Conservation (phyloP, 1,140 invertebrate species). For the Anagrus nilaparvatae region DNA sequence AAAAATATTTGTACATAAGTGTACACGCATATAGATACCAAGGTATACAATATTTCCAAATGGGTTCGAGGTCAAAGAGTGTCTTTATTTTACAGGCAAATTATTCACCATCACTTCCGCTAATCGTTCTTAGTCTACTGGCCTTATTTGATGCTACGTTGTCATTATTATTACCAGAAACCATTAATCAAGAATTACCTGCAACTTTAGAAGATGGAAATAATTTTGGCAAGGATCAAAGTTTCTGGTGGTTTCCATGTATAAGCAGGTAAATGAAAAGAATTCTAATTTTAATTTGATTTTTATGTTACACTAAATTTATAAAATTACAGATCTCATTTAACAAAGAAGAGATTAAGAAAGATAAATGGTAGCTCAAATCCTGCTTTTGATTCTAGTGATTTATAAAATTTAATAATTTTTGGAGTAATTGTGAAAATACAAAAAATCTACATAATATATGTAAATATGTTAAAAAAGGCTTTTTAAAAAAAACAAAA, state of each 20-base stretch:
- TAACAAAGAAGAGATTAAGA: constrained; percentile 32
- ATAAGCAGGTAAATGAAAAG: constrained; percentile 50
- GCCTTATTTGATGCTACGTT: constrained; percentile 62
- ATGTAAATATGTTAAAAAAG: constrained; percentile 30
- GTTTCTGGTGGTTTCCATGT: constrained; percentile 70
- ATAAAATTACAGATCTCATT: constrained; percentile 30
- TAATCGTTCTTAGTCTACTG: constrained; percentile 60
- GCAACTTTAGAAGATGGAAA: constrained; percentile 76
- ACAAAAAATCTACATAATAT: too few species aligned
- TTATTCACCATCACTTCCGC: constrained; percentile 55
- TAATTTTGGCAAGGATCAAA: constrained; percentile 68
- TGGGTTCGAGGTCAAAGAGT: too few species aligned
- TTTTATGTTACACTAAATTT: too few species aligned
- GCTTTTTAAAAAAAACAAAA: too few species aligned
- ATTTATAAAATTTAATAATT: constrained; percentile 31
- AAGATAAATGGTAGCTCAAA: constrained; percentile 33
- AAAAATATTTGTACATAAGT: too few species aligned
- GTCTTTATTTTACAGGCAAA: constrained; percentile 14
- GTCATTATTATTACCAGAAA: constrained; percentile 70
- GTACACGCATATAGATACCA: too few species aligned
- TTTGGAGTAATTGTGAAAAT: too few species aligned
- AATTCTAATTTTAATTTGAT: too few species aligned
- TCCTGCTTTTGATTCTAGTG: constrained; percentile 32
- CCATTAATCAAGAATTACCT: constrained; percentile 69
- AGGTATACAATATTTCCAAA: too few species aligned